Evolutionary conservation across 1,140 invertebrate genomes (phyloP).

Genomic region (Drosophila yakuba): DNA sequence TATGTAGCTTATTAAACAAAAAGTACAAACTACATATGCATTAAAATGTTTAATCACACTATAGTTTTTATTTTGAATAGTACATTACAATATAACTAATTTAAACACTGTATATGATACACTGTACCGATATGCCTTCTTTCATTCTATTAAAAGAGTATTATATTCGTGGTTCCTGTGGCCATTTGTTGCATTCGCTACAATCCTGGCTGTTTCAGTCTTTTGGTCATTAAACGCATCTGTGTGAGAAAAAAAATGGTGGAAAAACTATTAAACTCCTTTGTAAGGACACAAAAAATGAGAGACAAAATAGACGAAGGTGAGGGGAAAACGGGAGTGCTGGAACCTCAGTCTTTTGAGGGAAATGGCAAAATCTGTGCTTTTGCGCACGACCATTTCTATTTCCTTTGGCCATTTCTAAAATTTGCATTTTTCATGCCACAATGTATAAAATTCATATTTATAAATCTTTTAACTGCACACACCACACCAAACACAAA

Average conservation of each 20-base stretch:
- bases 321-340: neutral
- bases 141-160: constrained; percentile 14
- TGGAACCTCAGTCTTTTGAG: constrained; percentile 10
- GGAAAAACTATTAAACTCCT: constrained; percentile 49
- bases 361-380: constrained; percentile 41
- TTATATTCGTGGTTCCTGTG: constrained; percentile 44
- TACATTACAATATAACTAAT: too few species aligned
- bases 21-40: neutral
- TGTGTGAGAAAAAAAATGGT: constrained; percentile 42
- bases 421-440: constrained; percentile 81
- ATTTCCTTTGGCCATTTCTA: constrained; percentile 79
- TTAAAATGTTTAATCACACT: too few species aligned
- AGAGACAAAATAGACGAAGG: constrained; percentile 1
- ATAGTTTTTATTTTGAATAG: too few species aligned
- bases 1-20: too few species aligned
- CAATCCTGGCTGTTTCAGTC: constrained; percentile 33
- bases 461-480: constrained; percentile 83
- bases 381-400: constrained; percentile 64
- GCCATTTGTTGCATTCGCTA: constrained; percentile 69
- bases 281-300: constrained; percentile 26
- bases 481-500: constrained; percentile 70
- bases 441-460: constrained; percentile 83
- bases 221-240: constrained; percentile 73
- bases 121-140: too few species aligned
- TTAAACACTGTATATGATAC: too few species aligned